Percentiles rank a stretch among this genome's conserved stretches.
Evolutionary conservation across 2,113 vertebrate genomes (phyloP).

Genomic region (Tragelaphus buxtoni): DNA sequence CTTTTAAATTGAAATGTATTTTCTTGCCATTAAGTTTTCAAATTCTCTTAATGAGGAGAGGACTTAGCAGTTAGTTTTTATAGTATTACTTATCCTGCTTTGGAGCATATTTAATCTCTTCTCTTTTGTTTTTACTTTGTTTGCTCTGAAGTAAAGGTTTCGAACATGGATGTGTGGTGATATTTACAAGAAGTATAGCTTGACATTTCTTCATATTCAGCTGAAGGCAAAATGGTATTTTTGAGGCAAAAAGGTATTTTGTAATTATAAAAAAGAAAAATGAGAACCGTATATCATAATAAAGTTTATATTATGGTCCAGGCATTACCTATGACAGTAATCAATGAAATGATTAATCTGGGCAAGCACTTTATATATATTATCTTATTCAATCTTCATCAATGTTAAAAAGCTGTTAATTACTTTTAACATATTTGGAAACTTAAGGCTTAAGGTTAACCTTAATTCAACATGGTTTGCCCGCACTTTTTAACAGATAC

Average conservation of each 20-base stretch:
- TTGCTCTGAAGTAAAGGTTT: not conserved
- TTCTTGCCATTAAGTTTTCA: conserved; percentile 17
- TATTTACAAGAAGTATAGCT: not conserved
- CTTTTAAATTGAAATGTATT: conserved; percentile 28
- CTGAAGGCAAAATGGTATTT: not conserved
- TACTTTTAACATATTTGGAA: conserved; percentile 12
- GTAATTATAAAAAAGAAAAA: not conserved
- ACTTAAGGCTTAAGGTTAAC: not conserved
- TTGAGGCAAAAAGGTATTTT: not conserved
- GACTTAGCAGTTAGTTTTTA: conserved; percentile 23
- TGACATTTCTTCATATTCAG: not conserved
- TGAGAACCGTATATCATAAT: not conserved
- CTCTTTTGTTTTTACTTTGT: not conserved
- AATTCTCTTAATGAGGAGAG: not conserved
- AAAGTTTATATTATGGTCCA: not conserved
- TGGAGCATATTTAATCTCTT: not conserved
- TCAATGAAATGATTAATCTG: not conserved
- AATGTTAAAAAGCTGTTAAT: not conserved
- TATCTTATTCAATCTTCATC: not conserved
- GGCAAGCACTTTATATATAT: not conserved
- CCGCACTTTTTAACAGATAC: not conserved
- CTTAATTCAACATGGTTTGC: not conserved
- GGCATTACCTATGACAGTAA: not conserved
- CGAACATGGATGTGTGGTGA: not conserved
- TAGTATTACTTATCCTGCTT: not conserved